Conservation (phyloP, 2,797 vertebrate genomes). For the Thunnus albacares region DNA sequence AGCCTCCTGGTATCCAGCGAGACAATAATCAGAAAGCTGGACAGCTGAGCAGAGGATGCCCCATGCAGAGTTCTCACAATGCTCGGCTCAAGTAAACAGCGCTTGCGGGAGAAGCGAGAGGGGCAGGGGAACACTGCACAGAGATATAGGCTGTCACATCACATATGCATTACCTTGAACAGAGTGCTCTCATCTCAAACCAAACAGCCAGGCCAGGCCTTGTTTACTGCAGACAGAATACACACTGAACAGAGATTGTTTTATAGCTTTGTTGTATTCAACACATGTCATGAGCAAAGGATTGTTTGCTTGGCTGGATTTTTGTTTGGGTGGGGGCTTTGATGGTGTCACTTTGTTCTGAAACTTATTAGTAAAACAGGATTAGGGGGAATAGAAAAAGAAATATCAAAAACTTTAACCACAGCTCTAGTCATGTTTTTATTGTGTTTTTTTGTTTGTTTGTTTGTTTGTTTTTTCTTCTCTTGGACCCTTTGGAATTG, state of each 20-base stretch:
- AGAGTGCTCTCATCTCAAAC: conserved; percentile 47
- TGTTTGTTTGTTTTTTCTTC: not conserved
- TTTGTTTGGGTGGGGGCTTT: conserved; percentile 43
- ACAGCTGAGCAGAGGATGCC: conserved; percentile 38
- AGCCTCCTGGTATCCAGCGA: conserved; percentile 22
- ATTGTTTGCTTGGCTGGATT: conserved; percentile 47
- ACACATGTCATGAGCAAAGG: conserved; percentile 33
- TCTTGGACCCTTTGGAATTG: conserved; percentile 32
- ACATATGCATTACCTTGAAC: conserved; percentile 48
- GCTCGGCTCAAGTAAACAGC: conserved; percentile 64
- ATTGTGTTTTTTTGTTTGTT: not conserved
- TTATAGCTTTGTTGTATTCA: conserved; percentile 56
- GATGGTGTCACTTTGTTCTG: conserved; percentile 57
- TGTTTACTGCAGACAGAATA: conserved; percentile 56
- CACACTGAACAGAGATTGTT: conserved; percentile 52
- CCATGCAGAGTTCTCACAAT: conserved; percentile 39
- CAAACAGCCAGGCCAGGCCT: conserved; percentile 44
- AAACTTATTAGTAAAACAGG: conserved; percentile 54
- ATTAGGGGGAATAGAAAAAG: conserved; percentile 45
- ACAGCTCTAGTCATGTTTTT: conserved; percentile 19
- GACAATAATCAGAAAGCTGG: conserved; percentile 44
- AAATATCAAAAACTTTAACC: conserved; percentile 35
- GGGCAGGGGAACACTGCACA: conserved; percentile 16
- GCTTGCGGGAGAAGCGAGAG: conserved; percentile 21
- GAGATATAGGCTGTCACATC: conserved; percentile 56